A percentile compares a stretch with the other conserved stretches of the same genome.
phyloP scores from a whole-genome alignment of 2,888 invertebrate genomes.

The Amphimallon solstitiale region DNA sequence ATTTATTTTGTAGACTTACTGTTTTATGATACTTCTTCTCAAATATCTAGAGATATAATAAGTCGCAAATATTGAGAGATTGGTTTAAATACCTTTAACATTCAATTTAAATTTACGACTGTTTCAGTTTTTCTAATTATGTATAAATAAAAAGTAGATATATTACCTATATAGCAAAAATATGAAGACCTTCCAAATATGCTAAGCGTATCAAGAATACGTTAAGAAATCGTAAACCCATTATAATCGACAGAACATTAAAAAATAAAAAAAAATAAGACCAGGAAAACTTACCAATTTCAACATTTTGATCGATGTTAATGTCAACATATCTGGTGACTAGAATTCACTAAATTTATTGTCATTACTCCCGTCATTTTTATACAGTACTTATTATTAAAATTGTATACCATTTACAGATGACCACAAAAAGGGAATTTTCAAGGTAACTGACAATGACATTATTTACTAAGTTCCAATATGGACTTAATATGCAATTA shows the following conservation, averaged over 20 bases:
- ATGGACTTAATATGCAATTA: slow-evolving; percentile 28
- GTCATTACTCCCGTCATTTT: background rate
- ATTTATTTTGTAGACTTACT: no score
- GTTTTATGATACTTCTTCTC: no score
- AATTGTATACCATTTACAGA: slow-evolving; percentile 25
- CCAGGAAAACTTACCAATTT: slow-evolving; percentile 24
- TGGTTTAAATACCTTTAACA: no score
- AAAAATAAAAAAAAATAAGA: slow-evolving; percentile 4
- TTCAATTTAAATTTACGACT: no score
- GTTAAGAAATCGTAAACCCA: background rate
- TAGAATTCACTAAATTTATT: slow-evolving; percentile 22
- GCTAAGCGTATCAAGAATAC: background rate
- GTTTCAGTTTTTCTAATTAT: no score
- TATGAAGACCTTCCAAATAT: no score
- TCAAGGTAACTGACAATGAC: slow-evolving; percentile 21
- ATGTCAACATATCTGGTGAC: slow-evolving; percentile 15
- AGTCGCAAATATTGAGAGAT: no score
- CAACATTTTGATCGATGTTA: slow-evolving; percentile 21
- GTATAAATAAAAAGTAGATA: no score
- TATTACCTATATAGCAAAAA: no score
- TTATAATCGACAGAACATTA: background rate
- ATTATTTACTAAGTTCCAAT: slow-evolving; percentile 7
- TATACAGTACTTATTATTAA: slow-evolving; percentile 28
- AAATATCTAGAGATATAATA: no score
- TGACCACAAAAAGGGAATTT: slow-evolving; percentile 30